Conservation (phyloP, 2,113 vertebrate genomes). For the Lanius ludovicianus region DNA sequence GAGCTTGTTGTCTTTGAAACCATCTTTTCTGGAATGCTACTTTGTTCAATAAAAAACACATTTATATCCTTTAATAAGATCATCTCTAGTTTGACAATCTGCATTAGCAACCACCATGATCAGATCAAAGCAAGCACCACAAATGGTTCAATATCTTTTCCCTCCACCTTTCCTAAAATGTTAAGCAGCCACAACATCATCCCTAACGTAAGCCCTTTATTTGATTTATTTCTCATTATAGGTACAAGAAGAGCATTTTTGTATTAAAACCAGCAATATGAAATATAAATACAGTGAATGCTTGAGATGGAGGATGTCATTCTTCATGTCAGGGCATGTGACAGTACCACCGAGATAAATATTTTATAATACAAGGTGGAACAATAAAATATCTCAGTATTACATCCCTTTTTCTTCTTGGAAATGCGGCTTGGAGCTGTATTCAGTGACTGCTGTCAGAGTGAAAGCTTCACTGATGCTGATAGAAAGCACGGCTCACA, state of each 20-base stretch:
- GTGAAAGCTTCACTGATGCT: background rate
- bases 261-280: background rate
- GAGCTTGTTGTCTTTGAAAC: conserved; percentile 69
- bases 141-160: conserved; percentile 34
- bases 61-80: conserved; percentile 68
- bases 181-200: background rate
- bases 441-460: accelerated
- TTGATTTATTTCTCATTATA: background rate
- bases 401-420: background rate
- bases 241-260: background rate
- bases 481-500: background rate
- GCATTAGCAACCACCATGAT: conserved; percentile 49
- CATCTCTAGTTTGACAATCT: conserved; percentile 53
- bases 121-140: conserved; percentile 47
- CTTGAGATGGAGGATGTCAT: background rate
- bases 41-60: conserved; percentile 66
- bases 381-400: background rate
- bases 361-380: background rate
- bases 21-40: conserved; percentile 62
- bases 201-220: background rate
- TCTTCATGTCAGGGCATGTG: background rate
- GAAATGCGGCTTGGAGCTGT: background rate
- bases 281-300: background rate
- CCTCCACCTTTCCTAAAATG: conserved; percentile 23
- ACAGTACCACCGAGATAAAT: background rate